Evolutionary conservation across 2,797 vertebrate species (phyloP), one percentile per base, ranked within the genome.

Genomic region (Oreochromis mossambicus): DNA sequence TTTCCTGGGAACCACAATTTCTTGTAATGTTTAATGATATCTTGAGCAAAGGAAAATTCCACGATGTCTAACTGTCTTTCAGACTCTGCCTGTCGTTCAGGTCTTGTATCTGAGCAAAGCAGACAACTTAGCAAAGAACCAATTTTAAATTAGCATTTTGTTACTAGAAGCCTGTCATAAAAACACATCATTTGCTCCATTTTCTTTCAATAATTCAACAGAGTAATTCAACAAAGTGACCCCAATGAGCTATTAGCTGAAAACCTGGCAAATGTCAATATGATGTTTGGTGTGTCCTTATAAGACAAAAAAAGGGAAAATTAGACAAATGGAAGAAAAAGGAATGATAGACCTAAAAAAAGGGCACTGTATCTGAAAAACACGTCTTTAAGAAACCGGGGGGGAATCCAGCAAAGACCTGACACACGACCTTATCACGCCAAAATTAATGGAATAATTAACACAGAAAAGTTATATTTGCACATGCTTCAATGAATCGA

Each of bases 361-460:
- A 0, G 0, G 58, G n/a, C 24, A 38, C 29, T 34, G 17, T 11
- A 19, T 34, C 8, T 34, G 56, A 38, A 63, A 63, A n/a, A 36
- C 34, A 38, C 9, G 34, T 36, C 36, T 38, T 14, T 21, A 66
- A 66, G 61, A 66, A 58, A 58, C 8, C 4, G 7, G 12, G 1
- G 12, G 2, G 3, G 3, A 14, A 5, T 58, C 56, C 56, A 61
- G 17, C 6, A 68, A 68, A 68, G n/a, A 43, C 36, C 36, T 4
- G 12, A 41, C 12, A 43, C 8, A 0, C 15, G 63, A 43, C 13
- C 13, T 5, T 11, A 48, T 32, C 15, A 29, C 3, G 1, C 9
- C 15, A 73, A 73, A 73, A 48, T 48, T 12, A 29, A 68, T 41
- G 63, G 36, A 24, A 68, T 68, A 41, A 41, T 24, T 24, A 68